A percentile compares a stretch with the other conserved stretches of the same genome.
Evolutionary conservation across 2,797 vertebrate genomes (phyloP).

Genomic region (Eutrigla gurnardus): DNA sequence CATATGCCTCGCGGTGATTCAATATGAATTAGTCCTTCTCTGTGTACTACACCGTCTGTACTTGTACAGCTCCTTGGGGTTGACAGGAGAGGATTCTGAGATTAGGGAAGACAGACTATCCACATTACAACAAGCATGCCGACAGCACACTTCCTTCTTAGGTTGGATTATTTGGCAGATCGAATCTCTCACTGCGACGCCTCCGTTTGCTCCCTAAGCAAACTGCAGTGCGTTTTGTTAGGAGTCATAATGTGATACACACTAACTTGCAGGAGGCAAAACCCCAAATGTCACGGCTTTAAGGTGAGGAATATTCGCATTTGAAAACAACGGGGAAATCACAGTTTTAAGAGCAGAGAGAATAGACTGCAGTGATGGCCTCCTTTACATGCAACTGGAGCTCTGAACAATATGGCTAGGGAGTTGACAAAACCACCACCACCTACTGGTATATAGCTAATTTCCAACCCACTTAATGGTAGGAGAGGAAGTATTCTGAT

Average conservation of each 20-base stretch:
- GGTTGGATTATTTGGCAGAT: slow-evolving; percentile 13
- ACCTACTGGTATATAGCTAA: slow-evolving; percentile 52
- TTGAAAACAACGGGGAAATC: slow-evolving; percentile 4
- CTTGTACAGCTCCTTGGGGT: slow-evolving; percentile 28
- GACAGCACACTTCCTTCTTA: slow-evolving; percentile 14
- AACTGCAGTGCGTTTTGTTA: slow-evolving; percentile 4
- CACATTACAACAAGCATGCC: slow-evolving; percentile 9
- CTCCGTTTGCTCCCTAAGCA: neutral
- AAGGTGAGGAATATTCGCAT: neutral
- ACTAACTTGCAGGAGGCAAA: slow-evolving; percentile 19
- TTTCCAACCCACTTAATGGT: slow-evolving; percentile 53
- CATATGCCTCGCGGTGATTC: slow-evolving; percentile 44
- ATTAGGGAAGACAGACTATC: slow-evolving; percentile 34
- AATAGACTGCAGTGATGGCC: slow-evolving; percentile 30
- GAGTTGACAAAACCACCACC: slow-evolving; percentile 49
- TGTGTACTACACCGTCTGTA: slow-evolving; percentile 36
- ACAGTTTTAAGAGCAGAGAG: slow-evolving; percentile 21
- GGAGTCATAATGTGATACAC: slow-evolving; percentile 23
- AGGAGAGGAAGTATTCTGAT: slow-evolving; percentile 53
- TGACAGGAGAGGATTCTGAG: slow-evolving; percentile 32
- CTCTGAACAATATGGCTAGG: slow-evolving; percentile 43
- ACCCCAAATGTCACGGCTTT: neutral
- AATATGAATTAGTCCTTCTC: slow-evolving; percentile 54
- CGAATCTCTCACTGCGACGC: neutral
- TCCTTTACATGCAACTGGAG: slow-evolving; percentile 40